Conservation (phyloP, 2,888 invertebrate species). For the Campoplex capitator region DNA sequence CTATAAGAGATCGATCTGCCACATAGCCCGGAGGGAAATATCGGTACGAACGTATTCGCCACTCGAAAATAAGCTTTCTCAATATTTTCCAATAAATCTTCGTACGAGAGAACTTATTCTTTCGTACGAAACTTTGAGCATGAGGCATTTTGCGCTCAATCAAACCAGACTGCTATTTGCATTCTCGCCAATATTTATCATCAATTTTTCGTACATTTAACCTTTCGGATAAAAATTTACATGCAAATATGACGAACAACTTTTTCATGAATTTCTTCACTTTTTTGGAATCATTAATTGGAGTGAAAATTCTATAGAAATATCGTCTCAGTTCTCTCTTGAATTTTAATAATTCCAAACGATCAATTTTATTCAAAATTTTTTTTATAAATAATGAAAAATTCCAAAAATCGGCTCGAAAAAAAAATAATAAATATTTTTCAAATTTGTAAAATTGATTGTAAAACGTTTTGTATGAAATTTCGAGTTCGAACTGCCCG, state of each 20-base stretch:
- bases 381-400: neutral
- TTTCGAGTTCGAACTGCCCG: constrained; percentile 8
- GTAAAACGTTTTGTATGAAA: neutral
- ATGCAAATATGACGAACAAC: neutral
- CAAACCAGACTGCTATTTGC: neutral
- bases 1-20: constrained; percentile 58
- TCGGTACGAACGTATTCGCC: constrained; percentile 40
- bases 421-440: neutral
- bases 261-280: neutral
- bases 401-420: neutral
- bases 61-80: constrained; percentile 69
- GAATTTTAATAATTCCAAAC: too few relatives aligned
- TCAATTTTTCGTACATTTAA: neutral
- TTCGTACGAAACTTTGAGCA: neutral
- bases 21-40: constrained; percentile 50
- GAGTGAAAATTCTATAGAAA: neutral
- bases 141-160: neutral
- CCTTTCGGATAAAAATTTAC: neutral
- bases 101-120: constrained; percentile 72
- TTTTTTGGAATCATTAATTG: neutral
- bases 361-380: too few relatives aligned
- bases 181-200: neutral
- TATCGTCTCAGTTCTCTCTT: neutral
- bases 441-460: neutral
- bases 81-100: constrained; percentile 82